Conservation (phyloP, 1,140 invertebrate species). For the Ceratina calcarata region DNA sequence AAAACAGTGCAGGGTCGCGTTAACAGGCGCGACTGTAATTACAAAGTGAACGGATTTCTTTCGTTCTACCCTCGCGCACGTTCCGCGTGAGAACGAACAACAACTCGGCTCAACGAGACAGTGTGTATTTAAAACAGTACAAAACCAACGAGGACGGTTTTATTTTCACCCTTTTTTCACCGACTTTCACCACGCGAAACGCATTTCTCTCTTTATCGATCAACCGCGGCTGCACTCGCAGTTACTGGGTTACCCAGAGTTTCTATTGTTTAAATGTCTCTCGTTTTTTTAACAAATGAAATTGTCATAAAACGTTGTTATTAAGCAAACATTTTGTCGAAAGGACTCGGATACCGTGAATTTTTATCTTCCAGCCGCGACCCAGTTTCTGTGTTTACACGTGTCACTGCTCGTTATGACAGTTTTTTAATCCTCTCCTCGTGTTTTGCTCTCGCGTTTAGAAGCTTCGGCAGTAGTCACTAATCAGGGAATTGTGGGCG, state of each 20-base stretch:
- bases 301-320: no score
- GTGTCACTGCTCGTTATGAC: neutral
- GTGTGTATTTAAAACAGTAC: slow-evolving; percentile 11
- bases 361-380: neutral
- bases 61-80: slow-evolving; percentile 37
- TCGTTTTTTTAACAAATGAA: neutral
- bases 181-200: slow-evolving; percentile 17
- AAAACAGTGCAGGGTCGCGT: neutral
- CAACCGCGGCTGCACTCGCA: neutral
- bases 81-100: slow-evolving; percentile 55
- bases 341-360: no score
- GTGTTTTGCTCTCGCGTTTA: neutral
- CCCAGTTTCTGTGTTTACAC: neutral
- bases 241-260: neutral
- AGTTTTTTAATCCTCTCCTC: neutral
- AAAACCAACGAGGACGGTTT: neutral
- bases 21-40: slow-evolving; percentile 51
- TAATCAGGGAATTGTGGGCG: neutral
- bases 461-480: no score
- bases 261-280: neutral
- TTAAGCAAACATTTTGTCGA: no score
- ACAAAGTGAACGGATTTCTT: slow-evolving; percentile 58
- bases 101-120: slow-evolving; percentile 17
- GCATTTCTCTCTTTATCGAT: slow-evolving; percentile 27
- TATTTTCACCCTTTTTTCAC: slow-evolving; percentile 4